A percentile compares a stretch with the other conserved stretches of the same genome.
Evolutionary conservation across 1,140 invertebrate species (phyloP).

Genomic region (Sycobia sp.): DNA sequence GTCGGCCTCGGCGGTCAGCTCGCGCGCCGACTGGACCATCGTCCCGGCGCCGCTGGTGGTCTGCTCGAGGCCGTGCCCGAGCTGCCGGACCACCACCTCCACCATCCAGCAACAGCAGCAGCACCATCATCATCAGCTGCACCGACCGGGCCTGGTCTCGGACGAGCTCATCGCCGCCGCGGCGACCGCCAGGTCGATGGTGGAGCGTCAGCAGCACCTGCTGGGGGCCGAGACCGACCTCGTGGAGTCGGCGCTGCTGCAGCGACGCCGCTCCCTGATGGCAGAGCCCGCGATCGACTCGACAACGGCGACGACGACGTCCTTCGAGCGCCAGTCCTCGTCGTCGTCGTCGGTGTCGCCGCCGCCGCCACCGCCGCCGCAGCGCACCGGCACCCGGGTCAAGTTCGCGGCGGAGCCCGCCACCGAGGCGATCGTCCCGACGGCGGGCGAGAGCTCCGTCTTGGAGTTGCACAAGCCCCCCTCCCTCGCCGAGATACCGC

Average conservation of each 20-base stretch:
- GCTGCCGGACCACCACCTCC: slow-evolving; percentile 45
- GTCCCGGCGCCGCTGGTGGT: slow-evolving; percentile 17
- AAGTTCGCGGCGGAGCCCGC: slow-evolving; percentile 7
- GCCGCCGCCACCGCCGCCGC: neutral
- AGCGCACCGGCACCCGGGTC: neutral
- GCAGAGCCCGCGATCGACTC: neutral
- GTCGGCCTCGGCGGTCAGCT: slow-evolving; percentile 22
- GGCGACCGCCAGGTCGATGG: slow-evolving; percentile 30
- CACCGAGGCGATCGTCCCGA: too few relatives aligned
- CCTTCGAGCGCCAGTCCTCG: neutral
- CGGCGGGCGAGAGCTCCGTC: neutral
- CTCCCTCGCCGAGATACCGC: too few relatives aligned
- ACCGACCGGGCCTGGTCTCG: slow-evolving; percentile 17
- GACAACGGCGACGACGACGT: neutral
- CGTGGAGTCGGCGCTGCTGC: slow-evolving; percentile 15
- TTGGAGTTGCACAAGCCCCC: too few relatives aligned
- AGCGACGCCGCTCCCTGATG: slow-evolving; percentile 8
- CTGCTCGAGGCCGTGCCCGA: slow-evolving; percentile 35
- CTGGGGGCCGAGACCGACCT: slow-evolving; percentile 44
- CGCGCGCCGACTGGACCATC: neutral
- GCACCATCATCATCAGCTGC: slow-evolving; percentile 50
- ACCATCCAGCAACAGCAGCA: slow-evolving; percentile 52
- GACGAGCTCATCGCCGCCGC: slow-evolving; percentile 24
- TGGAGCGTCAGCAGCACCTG: slow-evolving; percentile 43
- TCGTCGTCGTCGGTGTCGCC: neutral